Percentiles rank a stretch among this genome's conserved stretches.
phyloP scores from a whole-genome alignment of 2,797 vertebrate species.

The Falco rusticolus region DNA sequence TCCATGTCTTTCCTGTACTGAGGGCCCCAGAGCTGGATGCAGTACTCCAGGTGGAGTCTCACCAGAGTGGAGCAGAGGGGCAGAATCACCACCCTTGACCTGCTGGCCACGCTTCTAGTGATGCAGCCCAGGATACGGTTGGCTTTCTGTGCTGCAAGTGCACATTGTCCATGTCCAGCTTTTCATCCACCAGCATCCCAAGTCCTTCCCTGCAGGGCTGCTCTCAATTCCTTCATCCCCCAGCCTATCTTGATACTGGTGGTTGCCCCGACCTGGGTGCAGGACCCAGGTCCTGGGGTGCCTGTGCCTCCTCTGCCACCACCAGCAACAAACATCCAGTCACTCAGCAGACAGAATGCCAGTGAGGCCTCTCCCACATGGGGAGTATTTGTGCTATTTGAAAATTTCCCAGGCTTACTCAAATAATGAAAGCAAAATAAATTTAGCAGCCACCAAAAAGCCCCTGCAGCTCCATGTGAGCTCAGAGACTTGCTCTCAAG shows the following conservation, averaged over 20 bases:
- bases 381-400: constrained; percentile 51
- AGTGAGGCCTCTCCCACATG: neutral
- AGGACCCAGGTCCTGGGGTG: neutral
- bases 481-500: neutral
- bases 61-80: no score
- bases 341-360: neutral
- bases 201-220: neutral
- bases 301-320: neutral
- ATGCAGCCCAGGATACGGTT: no score
- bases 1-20: no score
- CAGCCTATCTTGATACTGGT: neutral
- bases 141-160: no score
- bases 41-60: no score
- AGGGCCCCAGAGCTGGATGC: no score
- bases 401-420: constrained; percentile 77
- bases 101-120: no score
- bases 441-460: constrained; percentile 72
- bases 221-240: neutral
- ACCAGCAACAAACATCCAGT: neutral
- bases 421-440: constrained; percentile 64
- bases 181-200: neutral
- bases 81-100: no score
- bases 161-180: no score
- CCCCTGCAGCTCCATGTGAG: constrained; percentile 44
- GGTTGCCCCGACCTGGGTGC: neutral